These are phyloP conservation scores for Drosophila lowei DNA, from an alignment of 1,140 invertebrate genomes.

Conservation along the genomic window DNA sequence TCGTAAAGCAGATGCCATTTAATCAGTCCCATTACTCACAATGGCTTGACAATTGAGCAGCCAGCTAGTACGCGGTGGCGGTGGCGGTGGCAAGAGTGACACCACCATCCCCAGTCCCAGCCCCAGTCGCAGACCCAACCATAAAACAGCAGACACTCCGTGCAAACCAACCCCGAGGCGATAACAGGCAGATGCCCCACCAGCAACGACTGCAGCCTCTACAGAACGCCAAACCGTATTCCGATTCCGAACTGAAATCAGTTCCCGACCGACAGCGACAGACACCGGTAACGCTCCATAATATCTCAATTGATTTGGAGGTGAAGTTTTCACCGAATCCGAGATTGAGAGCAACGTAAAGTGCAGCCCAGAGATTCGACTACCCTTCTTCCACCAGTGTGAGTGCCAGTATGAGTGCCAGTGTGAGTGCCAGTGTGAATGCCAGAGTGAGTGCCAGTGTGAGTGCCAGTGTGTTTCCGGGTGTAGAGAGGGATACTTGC, in stretches of 20 bases:
- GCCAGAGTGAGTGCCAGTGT: constrained; percentile 1
- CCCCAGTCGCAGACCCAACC: background rate
- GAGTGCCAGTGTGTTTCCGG: background rate
- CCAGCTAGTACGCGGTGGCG: background rate
- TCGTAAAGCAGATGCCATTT: constrained; percentile 1
- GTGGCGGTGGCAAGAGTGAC: too few species aligned
- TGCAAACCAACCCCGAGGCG: constrained; percentile 14
- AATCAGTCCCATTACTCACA: constrained; percentile 32
- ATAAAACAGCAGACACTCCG: constrained; percentile 26
- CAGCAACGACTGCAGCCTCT: constrained; percentile 13
- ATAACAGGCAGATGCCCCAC: constrained; percentile 57
- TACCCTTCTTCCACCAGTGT: background rate
- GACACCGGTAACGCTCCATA: constrained; percentile 10
- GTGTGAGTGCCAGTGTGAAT: background rate
- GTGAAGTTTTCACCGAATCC: background rate
- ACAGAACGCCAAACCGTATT: constrained; percentile 16
- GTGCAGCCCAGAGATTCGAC: background rate
- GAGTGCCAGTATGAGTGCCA: constrained; percentile 1
- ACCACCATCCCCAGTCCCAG: background rate
- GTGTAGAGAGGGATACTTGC: background rate
- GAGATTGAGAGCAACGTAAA: background rate
- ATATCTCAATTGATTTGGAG: background rate
- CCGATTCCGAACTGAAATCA: constrained; percentile 36
- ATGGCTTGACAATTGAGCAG: constrained; percentile 41
- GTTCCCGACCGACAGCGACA: constrained; percentile 39